Evolutionary conservation across 2,113 vertebrate genomes (phyloP).

Genomic region (Bothrops jararaca): DNA sequence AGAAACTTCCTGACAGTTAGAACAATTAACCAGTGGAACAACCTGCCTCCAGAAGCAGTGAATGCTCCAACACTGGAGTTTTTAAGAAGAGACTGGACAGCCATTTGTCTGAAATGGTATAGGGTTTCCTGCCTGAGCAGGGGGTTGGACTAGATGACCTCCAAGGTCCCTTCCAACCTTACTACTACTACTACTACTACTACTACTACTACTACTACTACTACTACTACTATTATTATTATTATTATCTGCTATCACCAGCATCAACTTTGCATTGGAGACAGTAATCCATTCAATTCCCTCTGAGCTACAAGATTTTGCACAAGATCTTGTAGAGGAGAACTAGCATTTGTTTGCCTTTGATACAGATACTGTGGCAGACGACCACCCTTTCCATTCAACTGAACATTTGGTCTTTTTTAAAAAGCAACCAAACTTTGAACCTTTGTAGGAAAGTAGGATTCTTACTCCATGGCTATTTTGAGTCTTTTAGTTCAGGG

Average conservation of each 20-base stretch:
- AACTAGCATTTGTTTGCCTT: background rate
- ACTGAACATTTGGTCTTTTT: background rate
- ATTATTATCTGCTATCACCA: background rate
- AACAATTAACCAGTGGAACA: too few relatives aligned
- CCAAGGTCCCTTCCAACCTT: too few relatives aligned
- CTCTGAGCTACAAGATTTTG: background rate
- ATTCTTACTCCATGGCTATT: background rate
- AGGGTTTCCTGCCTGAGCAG: too few relatives aligned
- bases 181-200: accelerated
- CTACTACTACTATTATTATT: too few relatives aligned
- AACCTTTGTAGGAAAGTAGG: background rate
- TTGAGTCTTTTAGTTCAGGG: background rate
- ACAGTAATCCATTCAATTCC: background rate
- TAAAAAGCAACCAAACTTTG: background rate
- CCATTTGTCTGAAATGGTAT: too few relatives aligned
- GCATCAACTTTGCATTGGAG: background rate
- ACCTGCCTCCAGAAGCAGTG: too few relatives aligned
- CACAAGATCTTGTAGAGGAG: background rate
- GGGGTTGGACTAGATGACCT: too few relatives aligned
- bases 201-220: too few relatives aligned
- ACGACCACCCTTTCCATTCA: background rate
- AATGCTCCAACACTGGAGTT: too few relatives aligned
- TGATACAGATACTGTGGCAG: background rate
- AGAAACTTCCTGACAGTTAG: too few relatives aligned
- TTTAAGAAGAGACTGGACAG: too few relatives aligned